Evolutionary conservation across 1,140 invertebrate genomes (phyloP), one percentile per base, ranked within the genome.

Genomic region (Drosophila ficusphila): DNA sequence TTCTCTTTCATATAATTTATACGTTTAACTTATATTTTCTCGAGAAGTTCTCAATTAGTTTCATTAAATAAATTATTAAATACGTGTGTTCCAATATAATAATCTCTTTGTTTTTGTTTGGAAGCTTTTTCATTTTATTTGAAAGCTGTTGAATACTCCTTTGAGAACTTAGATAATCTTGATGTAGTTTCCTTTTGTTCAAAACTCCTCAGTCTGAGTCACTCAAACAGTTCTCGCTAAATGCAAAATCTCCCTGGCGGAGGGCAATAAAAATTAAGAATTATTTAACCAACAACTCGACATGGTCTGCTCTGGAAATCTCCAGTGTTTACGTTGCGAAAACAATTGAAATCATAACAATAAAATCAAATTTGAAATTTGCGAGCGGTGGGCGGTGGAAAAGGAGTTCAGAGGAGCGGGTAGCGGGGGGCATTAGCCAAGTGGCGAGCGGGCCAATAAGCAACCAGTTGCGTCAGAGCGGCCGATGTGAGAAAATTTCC

Each of bases 321-420:
- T 81, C 58, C 34, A 62, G 82, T 71, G 73, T 88, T 88, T 88
- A 86, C 67, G 79, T 57, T 48, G 68, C 44, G 57, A 71, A 77
- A 88, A 88, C 82, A 88, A 88, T 82, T 88, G 82, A 78, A 78
- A 88, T 78, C 74, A 82, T 88, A 82, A 82, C 74, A 88, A 88
- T 88, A 88, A 82, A 88, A 89, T 88, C 74, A 88, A 88, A 88
- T 88, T 88, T 41, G 74, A 88, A 88, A 86, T 81, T 88, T 88
- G 64, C 53, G 77, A 82, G 69, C 56, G 29, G 39, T 51, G 23
- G 46, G 48, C 25, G 48, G 57, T 44, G 48, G 62, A 46, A 27
- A 16, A 47, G 31, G 25, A 41, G 38, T 39, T 21, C 18, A n/a
- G 1, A 12, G 3, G 46, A 8, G 14, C 27, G 8, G 54, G 1